A percentile compares a stretch with the other conserved stretches of the same genome.
These are phyloP conservation scores for Chaetoderma sp. DNA, from an alignment of 2,888 invertebrate genomes.

Conservation along the genomic window DNA sequence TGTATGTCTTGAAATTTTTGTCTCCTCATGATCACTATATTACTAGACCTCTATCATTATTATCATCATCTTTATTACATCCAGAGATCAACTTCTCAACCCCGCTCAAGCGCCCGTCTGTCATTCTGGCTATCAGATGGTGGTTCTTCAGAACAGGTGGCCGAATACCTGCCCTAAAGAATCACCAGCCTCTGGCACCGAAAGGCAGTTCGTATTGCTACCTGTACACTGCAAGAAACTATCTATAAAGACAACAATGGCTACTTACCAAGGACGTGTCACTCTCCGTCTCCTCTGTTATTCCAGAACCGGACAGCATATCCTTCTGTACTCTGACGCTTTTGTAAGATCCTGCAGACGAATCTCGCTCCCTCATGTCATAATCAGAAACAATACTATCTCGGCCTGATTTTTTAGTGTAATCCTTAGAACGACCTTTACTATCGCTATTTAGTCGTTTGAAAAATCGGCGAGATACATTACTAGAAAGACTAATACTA, in stretches of 20 bases:
- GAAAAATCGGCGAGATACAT: constrained; percentile 39
- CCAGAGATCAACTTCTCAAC: too few relatives aligned
- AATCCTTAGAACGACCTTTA: constrained; percentile 19
- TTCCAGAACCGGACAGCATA: constrained; percentile 41
- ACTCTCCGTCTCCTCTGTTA: constrained; percentile 53
- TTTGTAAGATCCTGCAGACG: constrained; percentile 43
- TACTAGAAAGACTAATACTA: constrained; percentile 29
- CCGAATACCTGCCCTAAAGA: too few relatives aligned
- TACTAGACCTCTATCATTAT: too few relatives aligned
- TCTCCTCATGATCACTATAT: too few relatives aligned
- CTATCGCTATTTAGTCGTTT: constrained; percentile 38
- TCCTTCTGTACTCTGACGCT: constrained; percentile 26
- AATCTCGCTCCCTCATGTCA: constrained; percentile 36
- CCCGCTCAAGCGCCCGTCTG: too few relatives aligned
- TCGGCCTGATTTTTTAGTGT: constrained; percentile 4
- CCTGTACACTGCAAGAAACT: too few relatives aligned
- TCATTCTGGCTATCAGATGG: too few relatives aligned
- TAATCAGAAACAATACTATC: not conserved
- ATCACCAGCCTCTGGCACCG: too few relatives aligned
- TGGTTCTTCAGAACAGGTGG: too few relatives aligned
- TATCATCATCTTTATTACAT: too few relatives aligned
- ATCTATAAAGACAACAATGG: not conserved
- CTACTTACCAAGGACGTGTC: constrained; percentile 52
- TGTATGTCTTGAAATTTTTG: too few relatives aligned
- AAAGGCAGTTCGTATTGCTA: too few relatives aligned